These are phyloP conservation scores for Auanema freiburgensis DNA, from an alignment of 2,888 invertebrate species.

Conservation along the genomic window DNA sequence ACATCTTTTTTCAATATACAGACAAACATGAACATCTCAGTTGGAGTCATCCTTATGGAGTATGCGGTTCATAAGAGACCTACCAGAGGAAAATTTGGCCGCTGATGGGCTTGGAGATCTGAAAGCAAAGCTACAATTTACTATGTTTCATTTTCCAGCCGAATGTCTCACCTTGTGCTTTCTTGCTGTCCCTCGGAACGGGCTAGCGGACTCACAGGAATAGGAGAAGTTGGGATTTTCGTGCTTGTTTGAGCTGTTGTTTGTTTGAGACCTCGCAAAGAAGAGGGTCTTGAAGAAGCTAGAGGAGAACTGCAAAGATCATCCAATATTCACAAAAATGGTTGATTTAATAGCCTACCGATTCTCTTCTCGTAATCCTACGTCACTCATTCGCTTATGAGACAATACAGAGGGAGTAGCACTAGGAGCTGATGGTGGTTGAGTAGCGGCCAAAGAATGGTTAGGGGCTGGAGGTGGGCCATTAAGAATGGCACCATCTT, in stretches of 20 bases:
- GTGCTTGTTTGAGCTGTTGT: conserved; percentile 10
- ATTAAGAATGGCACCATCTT: conserved; percentile 52
- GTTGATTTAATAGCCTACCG: conserved; percentile 7
- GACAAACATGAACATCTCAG: conserved; percentile 7
- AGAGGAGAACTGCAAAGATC: conserved; percentile 16
- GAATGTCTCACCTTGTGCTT: conserved; percentile 1
- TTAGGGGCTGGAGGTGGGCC: conserved; percentile 27
- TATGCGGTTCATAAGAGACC: conserved; percentile 20
- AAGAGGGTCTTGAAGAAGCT: conserved; percentile 30
- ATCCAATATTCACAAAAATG: not conserved
- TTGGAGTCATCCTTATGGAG: conserved; percentile 20
- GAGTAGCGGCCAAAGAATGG: conserved; percentile 17
- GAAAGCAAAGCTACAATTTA: not conserved
- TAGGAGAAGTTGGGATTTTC: conserved; percentile 20
- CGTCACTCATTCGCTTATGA: conserved; percentile 39
- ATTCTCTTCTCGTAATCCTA: conserved; percentile 34
- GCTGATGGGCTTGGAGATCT: conserved; percentile 17
- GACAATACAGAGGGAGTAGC: not conserved
- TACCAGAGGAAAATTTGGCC: conserved; percentile 1
- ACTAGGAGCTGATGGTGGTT: not conserved
- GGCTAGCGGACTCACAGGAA: conserved; percentile 22
- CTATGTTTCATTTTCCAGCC: not conserved
- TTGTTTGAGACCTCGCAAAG: conserved; percentile 29
- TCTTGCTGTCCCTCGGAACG: conserved; percentile 7
- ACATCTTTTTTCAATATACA: conserved; percentile 5